Conservation (phyloP, 2,797 vertebrate species). For the Lacerta bilineata region DNA sequence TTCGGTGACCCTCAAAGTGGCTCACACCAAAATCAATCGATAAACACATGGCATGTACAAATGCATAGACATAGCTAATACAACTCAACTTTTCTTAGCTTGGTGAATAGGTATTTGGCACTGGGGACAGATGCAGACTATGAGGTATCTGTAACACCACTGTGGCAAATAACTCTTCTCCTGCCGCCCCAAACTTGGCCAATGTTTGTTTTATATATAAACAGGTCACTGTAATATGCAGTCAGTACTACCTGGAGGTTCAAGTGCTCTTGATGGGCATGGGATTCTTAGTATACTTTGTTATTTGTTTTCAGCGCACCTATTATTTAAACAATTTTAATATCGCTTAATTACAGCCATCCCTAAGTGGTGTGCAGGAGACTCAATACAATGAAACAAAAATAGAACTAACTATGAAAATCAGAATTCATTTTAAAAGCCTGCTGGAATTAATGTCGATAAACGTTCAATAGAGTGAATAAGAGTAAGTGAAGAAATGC, state of each 20-base stretch:
- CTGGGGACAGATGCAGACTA: background rate
- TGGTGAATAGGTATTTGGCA: background rate
- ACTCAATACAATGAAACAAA: too few species aligned
- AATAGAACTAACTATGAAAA: background rate
- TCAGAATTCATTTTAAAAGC: background rate
- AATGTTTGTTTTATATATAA: background rate
- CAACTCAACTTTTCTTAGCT: background rate
- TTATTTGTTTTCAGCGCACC: too few species aligned
- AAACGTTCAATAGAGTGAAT: conserved; percentile 41
- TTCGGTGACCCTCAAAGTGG: background rate
- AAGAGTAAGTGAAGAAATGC: conserved; percentile 17
- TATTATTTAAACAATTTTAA: background rate
- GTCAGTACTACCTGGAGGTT: too few species aligned
- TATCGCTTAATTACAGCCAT: too few species aligned
- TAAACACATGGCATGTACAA: background rate
- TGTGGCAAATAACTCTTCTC: background rate
- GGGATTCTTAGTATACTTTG: too few species aligned
- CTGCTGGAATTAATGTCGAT: background rate
- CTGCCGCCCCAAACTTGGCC: background rate
- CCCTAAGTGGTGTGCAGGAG: too few species aligned
- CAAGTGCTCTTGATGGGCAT: background rate
- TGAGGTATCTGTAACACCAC: background rate
- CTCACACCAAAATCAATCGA: background rate
- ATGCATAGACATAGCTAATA: background rate
- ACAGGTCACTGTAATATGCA: background rate